Percentiles rank a stretch among this genome's conserved stretches.
phyloP scores from a whole-genome alignment of 2,888 invertebrate species.

The Clostera curtula region DNA sequence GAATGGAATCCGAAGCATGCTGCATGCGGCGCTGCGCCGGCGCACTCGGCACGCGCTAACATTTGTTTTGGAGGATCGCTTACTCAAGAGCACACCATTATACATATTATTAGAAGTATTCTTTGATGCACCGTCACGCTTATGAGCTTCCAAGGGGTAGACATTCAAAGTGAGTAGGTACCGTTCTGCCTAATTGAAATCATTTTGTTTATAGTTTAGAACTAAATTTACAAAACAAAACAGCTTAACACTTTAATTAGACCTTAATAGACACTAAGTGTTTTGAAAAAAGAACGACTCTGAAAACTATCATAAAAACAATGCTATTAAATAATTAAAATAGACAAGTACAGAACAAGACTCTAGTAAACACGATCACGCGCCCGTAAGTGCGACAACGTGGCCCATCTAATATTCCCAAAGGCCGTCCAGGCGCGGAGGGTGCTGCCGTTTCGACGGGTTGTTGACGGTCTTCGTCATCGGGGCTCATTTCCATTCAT shows the following conservation, averaged over 20 bases:
- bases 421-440: slow-evolving; percentile 2
- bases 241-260: too few species aligned
- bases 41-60: slow-evolving; percentile 30
- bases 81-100: neutral
- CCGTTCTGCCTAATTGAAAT: too few species aligned
- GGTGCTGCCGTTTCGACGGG: slow-evolving; percentile 9
- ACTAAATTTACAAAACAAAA: too few species aligned
- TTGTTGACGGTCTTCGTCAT: slow-evolving; percentile 30
- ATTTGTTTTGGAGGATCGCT: slow-evolving; percentile 25
- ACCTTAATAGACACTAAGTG: too few species aligned
- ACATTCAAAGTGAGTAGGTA: too few species aligned
- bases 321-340: too few species aligned
- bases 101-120: neutral
- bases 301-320: too few species aligned
- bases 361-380: neutral
- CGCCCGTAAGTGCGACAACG: neutral
- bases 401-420: neutral
- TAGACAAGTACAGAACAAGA: too few species aligned
- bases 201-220: too few species aligned
- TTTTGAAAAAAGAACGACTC: too few species aligned
- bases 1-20: slow-evolving; percentile 47
- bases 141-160: too few species aligned
- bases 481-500: slow-evolving; percentile 61
- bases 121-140: too few species aligned
- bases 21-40: slow-evolving; percentile 32